phyloP scores from a whole-genome alignment of 2,797 vertebrate species.

The Botia kubotai region DNA sequence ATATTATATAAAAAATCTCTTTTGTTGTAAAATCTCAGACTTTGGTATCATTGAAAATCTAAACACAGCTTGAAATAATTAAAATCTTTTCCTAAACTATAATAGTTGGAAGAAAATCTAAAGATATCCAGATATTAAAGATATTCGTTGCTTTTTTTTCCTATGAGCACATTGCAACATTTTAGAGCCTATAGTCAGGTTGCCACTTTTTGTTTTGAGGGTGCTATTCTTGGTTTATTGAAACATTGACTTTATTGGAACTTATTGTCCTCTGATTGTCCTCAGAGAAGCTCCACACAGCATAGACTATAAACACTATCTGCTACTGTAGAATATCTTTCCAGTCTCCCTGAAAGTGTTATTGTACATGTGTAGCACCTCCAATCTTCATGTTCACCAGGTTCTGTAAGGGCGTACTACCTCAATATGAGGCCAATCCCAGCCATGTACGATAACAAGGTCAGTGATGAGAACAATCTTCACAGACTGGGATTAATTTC shows the following conservation, averaged over 20 bases:
- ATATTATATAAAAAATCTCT: too few species aligned
- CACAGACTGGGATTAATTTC: conserved; percentile 59
- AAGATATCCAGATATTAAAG: too few species aligned
- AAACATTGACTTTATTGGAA: background rate
- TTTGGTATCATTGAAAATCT: too few species aligned
- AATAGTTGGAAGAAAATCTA: too few species aligned
- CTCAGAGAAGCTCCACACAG: background rate
- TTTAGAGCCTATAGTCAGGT: background rate
- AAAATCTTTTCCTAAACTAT: too few species aligned
- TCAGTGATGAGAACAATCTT: conserved; percentile 55
- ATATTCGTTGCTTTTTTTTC: too few species aligned
- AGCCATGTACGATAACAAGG: conserved; percentile 59
- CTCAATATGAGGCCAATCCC: conserved; percentile 32
- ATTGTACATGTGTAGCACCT: conserved; percentile 18
- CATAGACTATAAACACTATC: background rate
- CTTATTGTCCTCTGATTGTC: background rate
- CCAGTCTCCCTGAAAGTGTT: background rate
- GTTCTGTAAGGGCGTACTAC: conserved; percentile 2
- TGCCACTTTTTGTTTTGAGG: background rate
- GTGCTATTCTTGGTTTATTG: background rate
- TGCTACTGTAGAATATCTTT: conserved; percentile 10
- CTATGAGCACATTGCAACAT: background rate
- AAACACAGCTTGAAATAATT: too few species aligned
- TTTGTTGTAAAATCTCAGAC: too few species aligned
- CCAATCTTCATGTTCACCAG: conserved; percentile 1